Conservation (phyloP, 1,140 invertebrate species). For the Camponotus floridanus region DNA sequence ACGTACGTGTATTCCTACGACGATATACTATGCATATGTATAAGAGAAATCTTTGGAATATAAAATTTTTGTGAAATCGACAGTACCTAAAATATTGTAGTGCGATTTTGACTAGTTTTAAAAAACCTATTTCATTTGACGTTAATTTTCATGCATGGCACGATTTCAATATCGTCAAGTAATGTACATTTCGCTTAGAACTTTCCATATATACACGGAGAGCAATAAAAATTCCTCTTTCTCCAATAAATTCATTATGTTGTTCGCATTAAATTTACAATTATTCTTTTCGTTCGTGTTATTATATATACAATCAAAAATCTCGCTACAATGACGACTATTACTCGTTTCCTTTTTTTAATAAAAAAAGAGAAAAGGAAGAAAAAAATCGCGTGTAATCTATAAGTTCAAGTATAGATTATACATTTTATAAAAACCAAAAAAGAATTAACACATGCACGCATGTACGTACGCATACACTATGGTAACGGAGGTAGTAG, state of each 20-base stretch:
- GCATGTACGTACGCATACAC: slow-evolving; percentile 51
- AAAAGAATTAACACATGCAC: slow-evolving; percentile 24
- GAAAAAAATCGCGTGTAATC: background rate
- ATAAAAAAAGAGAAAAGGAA: background rate
- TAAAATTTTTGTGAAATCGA: slow-evolving; percentile 47
- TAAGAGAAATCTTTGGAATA: slow-evolving; percentile 55
- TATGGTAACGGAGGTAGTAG: slow-evolving; percentile 67
- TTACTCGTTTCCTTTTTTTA: background rate
- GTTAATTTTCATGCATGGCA: background rate
- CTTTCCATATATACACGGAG: background rate
- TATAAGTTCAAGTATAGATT: slow-evolving; percentile 22
- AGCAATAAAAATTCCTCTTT: background rate
- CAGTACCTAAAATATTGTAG: slow-evolving; percentile 50
- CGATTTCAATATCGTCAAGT: background rate
- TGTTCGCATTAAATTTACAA: background rate
- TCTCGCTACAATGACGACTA: background rate
- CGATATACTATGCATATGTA: background rate
- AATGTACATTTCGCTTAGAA: background rate
- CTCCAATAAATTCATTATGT: background rate
- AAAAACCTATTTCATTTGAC: background rate
- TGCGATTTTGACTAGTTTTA: slow-evolving; percentile 38
- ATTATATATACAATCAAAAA: slow-evolving; percentile 6
- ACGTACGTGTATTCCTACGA: slow-evolving; percentile 46
- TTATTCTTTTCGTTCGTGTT: background rate
- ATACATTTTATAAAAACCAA: slow-evolving; percentile 12